phyloP scores from a whole-genome alignment of 2,797 vertebrate species.

The Scolopax bukidnonensis region DNA sequence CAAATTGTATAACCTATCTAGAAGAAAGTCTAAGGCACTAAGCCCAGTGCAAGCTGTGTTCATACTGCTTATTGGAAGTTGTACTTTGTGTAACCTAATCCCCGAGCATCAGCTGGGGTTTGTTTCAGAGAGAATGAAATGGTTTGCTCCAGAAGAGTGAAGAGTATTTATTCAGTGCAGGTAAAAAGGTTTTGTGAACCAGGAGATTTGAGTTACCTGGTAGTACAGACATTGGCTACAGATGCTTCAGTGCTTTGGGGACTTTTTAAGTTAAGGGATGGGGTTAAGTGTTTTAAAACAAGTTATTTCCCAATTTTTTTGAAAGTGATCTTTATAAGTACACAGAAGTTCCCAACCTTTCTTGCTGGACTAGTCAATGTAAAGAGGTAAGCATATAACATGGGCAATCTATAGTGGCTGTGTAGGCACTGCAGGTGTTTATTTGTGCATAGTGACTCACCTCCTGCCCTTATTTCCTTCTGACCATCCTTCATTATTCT shows the following conservation, averaged over 20 bases:
- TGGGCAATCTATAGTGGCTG: neutral
- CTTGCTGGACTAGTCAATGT: neutral
- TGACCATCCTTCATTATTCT: neutral
- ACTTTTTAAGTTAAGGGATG: neutral
- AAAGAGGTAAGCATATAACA: neutral
- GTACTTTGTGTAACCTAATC: neutral
- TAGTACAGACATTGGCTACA: neutral
- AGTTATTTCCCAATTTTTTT: neutral
- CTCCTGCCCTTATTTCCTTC: neutral
- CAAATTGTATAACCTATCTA: neutral
- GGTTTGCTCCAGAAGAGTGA: neutral
- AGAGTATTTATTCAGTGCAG: neutral
- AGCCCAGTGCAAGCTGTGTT: neutral
- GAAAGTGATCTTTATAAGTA: neutral
- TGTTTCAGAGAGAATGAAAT: neutral
- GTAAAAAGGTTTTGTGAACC: neutral
- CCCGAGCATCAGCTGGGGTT: neutral
- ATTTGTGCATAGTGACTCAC: neutral
- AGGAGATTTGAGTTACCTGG: neutral
- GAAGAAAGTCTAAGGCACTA: neutral
- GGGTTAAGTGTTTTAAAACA: neutral
- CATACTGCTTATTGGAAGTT: neutral
- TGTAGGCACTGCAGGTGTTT: neutral
- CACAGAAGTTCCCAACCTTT: neutral
- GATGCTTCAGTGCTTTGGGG: neutral